phyloP scores from a whole-genome alignment of 2,888 invertebrate species.

The Orchestes rusci region DNA sequence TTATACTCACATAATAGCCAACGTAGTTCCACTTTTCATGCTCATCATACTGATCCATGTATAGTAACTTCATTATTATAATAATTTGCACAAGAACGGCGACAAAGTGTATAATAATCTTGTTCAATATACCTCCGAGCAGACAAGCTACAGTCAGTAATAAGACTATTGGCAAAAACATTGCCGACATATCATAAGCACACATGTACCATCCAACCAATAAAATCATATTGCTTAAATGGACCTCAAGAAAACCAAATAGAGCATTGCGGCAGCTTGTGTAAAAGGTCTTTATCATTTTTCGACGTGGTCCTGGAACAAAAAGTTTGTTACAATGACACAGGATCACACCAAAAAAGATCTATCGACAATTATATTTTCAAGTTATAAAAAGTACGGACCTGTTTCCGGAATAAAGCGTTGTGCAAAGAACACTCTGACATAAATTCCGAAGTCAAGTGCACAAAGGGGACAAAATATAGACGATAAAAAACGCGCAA shows the following conservation, averaged over 20 bases:
- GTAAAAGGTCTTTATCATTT: background rate
- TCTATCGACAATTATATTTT: no score
- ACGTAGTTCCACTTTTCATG: conserved; percentile 14
- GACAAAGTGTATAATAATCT: conserved; percentile 3
- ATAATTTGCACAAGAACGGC: conserved; percentile 10
- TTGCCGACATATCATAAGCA: conserved; percentile 13
- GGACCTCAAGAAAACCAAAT: conserved; percentile 8
- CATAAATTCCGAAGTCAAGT: no score
- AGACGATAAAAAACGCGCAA: no score
- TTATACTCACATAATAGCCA: conserved; percentile 16
- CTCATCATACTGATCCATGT: conserved; percentile 10
- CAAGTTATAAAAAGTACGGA: no score
- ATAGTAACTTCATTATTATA: conserved; percentile 10
- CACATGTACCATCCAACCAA: conserved; percentile 18
- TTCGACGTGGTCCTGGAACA: no score
- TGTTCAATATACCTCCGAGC: conserved; percentile 4
- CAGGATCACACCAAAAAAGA: no score
- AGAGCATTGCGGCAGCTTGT: conserved; percentile 3
- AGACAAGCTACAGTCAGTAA: conserved; percentile 11
- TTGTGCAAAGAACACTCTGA: no score
- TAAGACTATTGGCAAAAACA: conserved; percentile 9
- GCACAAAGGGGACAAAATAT: no score
- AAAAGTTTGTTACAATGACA: no score
- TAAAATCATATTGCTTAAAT: conserved; percentile 9
- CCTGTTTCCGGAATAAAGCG: no score